phyloP scores from a whole-genome alignment of 2,888 invertebrate genomes.

The Pecten maximus region DNA sequence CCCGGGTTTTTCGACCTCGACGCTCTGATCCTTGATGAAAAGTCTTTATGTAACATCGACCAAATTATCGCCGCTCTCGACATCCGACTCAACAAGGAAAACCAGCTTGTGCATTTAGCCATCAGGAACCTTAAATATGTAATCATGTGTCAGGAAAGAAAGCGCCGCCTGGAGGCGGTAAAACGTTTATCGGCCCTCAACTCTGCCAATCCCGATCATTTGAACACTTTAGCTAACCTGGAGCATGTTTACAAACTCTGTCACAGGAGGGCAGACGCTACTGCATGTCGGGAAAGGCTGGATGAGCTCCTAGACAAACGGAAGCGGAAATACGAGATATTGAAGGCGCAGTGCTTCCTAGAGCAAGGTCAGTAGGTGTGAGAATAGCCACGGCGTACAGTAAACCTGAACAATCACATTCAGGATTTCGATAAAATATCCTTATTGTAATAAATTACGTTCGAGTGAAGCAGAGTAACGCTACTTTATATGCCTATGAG shows the following conservation, averaged over 20 bases:
- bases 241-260: not conserved
- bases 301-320: not conserved
- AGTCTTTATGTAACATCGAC: not conserved
- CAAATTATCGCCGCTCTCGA: not conserved
- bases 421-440: too few relatives aligned
- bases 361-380: not conserved
- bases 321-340: not conserved
- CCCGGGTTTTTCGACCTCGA: constrained; percentile 29
- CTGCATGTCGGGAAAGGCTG: not conserved
- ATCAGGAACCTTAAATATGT: not conserved
- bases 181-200: not conserved
- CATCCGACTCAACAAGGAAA: constrained; percentile 14
- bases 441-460: too few relatives aligned
- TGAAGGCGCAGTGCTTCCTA: not conserved
- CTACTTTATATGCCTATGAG: too few relatives aligned
- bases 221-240: not conserved
- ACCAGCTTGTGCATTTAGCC: not conserved
- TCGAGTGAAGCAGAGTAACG: too few relatives aligned
- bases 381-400: too few relatives aligned
- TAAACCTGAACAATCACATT: too few relatives aligned
- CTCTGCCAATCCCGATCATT: not conserved
- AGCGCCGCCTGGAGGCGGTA: not conserved
- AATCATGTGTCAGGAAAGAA: not conserved
- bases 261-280: not conserved
- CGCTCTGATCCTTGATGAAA: constrained; percentile 21